Evolutionary conservation across 2,797 vertebrate genomes (phyloP).

Genomic region (Poeciliopsis infans): DNA sequence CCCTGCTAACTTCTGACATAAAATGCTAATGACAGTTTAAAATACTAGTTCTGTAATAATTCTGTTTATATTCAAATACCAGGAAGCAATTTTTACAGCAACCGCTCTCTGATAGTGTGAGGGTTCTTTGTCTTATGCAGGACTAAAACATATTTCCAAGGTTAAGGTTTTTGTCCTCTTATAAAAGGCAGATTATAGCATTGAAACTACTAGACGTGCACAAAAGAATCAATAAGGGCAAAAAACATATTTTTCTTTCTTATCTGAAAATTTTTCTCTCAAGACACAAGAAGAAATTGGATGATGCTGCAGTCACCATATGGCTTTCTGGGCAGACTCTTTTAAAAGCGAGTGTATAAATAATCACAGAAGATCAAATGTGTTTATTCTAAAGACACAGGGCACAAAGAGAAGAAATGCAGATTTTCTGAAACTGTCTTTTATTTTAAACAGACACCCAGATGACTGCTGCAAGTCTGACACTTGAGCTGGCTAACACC

Average conservation of each 20-base stretch:
- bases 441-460: slow-evolving; percentile 70
- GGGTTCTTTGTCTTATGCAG: background rate
- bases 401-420: slow-evolving; percentile 62
- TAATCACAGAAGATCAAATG: slow-evolving; percentile 39
- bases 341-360: slow-evolving; percentile 55
- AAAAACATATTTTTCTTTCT: slow-evolving; percentile 17
- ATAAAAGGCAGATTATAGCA: background rate
- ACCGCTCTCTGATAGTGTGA: background rate
- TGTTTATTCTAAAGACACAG: slow-evolving; percentile 49
- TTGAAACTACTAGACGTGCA: background rate
- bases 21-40: background rate
- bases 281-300: slow-evolving; percentile 27
- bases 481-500: slow-evolving; percentile 66
- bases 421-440: slow-evolving; percentile 61
- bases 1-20: background rate
- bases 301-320: slow-evolving; percentile 48
- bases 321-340: slow-evolving; percentile 42
- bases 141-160: background rate
- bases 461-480: slow-evolving; percentile 65
- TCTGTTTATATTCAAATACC: background rate
- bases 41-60: background rate
- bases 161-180: background rate
- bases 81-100: background rate
- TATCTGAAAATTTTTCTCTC: slow-evolving; percentile 12
- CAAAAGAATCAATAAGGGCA: background rate